Percentiles rank a stretch among this genome's conserved stretches.
These are phyloP conservation scores for Oreochromis tanganicae DNA, from an alignment of 2,113 vertebrate species.

Conservation along the genomic window DNA sequence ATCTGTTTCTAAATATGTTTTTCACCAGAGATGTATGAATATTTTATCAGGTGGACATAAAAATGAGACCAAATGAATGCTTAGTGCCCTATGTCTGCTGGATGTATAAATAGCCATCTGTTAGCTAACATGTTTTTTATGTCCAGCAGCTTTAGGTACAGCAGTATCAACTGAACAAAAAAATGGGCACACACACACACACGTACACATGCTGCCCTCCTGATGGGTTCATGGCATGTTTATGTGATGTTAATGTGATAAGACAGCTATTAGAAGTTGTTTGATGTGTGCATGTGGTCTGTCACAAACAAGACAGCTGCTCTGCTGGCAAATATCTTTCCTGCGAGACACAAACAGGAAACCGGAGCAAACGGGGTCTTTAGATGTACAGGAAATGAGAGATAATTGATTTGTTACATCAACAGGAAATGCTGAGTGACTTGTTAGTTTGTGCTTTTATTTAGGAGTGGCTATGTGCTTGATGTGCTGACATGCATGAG, in stretches of 20 bases:
- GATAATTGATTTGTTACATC: constrained; percentile 58
- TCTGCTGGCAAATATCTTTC: background rate
- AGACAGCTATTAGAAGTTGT: constrained; percentile 9
- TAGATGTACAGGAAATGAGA: constrained; percentile 59
- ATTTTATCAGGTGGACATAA: background rate
- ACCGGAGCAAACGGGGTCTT: background rate
- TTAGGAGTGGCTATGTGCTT: background rate
- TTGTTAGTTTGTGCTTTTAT: constrained; percentile 45
- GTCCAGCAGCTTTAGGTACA: background rate
- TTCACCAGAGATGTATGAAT: background rate
- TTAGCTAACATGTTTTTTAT: background rate
- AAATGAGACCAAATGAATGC: background rate
- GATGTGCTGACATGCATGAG: background rate
- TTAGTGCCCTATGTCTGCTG: background rate
- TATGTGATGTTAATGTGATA: constrained; percentile 54
- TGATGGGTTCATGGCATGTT: constrained; percentile 38
- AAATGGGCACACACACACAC: background rate
- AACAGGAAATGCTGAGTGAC: constrained; percentile 57
- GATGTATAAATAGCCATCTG: background rate
- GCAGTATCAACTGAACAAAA: background rate
- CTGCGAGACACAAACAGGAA: constrained; percentile 56
- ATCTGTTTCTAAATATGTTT: background rate
- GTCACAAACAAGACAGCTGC: constrained; percentile 18
- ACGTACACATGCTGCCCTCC: background rate
- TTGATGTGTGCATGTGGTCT: constrained; percentile 56